phyloP scores from a whole-genome alignment of 2,113 vertebrate species.

The Aptenodytes forsteri region DNA sequence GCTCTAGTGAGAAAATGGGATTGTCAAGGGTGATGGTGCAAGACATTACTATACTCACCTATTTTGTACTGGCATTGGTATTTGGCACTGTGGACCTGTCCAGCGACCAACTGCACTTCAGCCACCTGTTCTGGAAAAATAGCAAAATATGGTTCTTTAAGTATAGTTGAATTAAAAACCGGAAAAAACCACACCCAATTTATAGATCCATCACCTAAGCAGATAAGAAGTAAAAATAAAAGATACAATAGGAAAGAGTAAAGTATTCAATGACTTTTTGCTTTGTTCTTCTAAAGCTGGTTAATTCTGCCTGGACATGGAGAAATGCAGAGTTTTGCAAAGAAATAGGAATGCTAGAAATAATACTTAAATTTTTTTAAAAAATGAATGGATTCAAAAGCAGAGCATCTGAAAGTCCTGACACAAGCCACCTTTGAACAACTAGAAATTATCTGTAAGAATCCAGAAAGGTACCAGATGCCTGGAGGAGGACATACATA shows the following conservation, averaged over 20 bases:
- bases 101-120: background rate
- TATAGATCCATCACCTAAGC: background rate
- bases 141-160: background rate
- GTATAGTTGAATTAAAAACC: background rate
- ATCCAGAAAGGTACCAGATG: background rate
- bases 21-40: background rate
- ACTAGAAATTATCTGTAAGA: background rate
- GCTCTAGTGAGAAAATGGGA: background rate
- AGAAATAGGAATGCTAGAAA: background rate
- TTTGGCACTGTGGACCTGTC: background rate
- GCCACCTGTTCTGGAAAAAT: background rate
- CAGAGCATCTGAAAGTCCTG: background rate
- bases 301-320: background rate
- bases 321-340: background rate
- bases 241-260: background rate
- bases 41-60: background rate
- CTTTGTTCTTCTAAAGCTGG: background rate
- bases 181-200: rapidly evolving
- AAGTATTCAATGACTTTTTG: background rate
- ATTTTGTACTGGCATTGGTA: background rate
- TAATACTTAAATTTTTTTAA: background rate
- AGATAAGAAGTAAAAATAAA: background rate
- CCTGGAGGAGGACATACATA: background rate
- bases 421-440: background rate
- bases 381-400: background rate